These are phyloP conservation scores for Galaxea fascicularis DNA, from an alignment of 92 coral and sea anemone genomes.

Conservation along the genomic window DNA sequence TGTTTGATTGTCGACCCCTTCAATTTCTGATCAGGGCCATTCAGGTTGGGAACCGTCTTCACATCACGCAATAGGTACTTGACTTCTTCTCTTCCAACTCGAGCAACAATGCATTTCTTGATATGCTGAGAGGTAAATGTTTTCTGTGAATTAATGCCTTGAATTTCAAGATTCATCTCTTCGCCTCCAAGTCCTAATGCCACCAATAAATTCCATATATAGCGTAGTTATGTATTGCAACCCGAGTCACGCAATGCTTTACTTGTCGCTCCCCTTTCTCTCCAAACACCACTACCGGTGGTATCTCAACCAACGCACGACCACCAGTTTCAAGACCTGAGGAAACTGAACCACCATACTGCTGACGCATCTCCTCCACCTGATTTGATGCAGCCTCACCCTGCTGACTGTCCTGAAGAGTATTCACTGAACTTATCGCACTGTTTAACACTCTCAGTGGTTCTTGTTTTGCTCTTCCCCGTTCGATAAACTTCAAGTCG, in stretches of 20 bases:
- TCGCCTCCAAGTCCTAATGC: too few relatives aligned
- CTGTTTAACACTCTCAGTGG: background rate
- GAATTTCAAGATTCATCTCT: too few relatives aligned
- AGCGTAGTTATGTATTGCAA: too few relatives aligned
- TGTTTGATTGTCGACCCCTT: constrained; percentile 34
- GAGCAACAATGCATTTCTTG: too few relatives aligned
- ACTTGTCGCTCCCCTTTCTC: background rate
- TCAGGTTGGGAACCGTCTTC: constrained; percentile 17
- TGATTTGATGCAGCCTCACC: background rate
- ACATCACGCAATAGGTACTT: constrained; percentile 30
- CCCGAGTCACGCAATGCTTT: constrained; percentile 31
- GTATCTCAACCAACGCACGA: background rate
- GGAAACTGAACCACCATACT: background rate
- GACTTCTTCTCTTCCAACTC: constrained; percentile 5
- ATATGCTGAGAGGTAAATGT: too few relatives aligned
- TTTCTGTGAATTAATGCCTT: too few relatives aligned
- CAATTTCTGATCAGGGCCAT: constrained; percentile 38
- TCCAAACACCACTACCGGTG: background rate
- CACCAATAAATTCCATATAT: too few relatives aligned
- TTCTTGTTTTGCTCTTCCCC: constrained; percentile 24
- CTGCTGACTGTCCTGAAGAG: background rate
- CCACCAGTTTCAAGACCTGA: background rate
- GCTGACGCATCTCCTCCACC: background rate
- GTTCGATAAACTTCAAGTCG: too few relatives aligned
- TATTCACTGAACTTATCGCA: background rate